Conservation (phyloP, 2,113 vertebrate species). For the Triplophysa siluroides region DNA sequence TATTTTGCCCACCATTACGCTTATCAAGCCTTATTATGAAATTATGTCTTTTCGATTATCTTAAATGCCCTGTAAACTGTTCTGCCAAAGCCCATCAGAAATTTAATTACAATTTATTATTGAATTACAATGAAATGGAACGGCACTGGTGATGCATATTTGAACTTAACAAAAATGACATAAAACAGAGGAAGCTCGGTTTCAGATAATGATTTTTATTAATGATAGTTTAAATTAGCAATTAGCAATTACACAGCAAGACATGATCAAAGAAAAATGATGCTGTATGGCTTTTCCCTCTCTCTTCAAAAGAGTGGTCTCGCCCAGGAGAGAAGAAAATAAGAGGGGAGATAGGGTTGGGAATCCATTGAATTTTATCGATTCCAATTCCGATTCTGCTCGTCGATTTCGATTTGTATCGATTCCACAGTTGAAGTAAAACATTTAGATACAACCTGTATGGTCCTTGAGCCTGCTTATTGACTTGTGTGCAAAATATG, state of each 20-base stretch:
- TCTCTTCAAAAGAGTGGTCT: slow-evolving; percentile 26
- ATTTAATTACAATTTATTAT: slow-evolving; percentile 57
- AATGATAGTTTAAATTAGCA: not conserved
- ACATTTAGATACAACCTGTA: too few species aligned
- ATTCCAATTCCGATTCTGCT: too few species aligned
- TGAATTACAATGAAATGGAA: slow-evolving; percentile 54
- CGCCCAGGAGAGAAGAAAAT: not conserved
- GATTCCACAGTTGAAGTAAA: too few species aligned
- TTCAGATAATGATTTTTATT: slow-evolving; percentile 11
- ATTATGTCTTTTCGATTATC: slow-evolving; percentile 53
- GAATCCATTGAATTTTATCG: too few species aligned
- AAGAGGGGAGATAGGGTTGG: too few species aligned
- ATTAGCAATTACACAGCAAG: not conserved
- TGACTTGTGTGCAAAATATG: too few species aligned
- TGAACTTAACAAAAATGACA: slow-evolving; percentile 47
- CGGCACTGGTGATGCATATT: slow-evolving; percentile 43
- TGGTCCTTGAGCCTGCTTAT: too few species aligned
- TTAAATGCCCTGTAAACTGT: slow-evolving; percentile 54
- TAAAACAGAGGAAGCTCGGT: slow-evolving; percentile 22
- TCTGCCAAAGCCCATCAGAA: slow-evolving; percentile 57
- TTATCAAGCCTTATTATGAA: slow-evolving; percentile 53
- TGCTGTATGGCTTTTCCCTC: not conserved
- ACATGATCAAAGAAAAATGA: not conserved
- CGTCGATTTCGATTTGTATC: too few species aligned
- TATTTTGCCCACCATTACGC: slow-evolving; percentile 43